These are phyloP conservation scores for Chloebia gouldiae DNA, from an alignment of 2,113 vertebrate species.

Conservation along the genomic window DNA sequence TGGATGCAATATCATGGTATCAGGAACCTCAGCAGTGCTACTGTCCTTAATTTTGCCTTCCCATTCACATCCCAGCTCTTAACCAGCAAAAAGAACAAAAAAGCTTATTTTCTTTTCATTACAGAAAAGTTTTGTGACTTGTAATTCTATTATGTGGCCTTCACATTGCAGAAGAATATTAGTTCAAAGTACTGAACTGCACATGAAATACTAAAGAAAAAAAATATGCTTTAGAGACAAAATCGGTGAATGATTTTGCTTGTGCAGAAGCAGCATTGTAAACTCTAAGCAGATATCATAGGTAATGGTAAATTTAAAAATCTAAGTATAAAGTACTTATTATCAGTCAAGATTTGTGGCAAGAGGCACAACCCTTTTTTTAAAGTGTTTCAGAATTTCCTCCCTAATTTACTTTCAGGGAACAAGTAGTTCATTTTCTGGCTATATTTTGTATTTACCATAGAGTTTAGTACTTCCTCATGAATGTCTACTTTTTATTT, in stretches of 20 bases:
- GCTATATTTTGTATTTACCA: background rate
- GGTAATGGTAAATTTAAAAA: background rate
- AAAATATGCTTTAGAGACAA: background rate
- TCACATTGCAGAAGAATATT: background rate
- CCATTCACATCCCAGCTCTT: background rate
- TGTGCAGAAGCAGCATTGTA: background rate
- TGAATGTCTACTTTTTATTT: background rate
- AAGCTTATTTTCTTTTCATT: fast-evolving
- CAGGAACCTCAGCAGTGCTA: background rate
- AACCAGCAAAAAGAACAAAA: background rate
- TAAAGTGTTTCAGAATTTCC: background rate
- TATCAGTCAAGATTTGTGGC: background rate
- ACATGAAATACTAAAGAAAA: background rate
- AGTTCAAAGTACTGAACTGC: background rate
- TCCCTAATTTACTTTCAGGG: background rate
- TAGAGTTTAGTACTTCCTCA: background rate
- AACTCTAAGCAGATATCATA: background rate
- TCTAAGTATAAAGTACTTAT: background rate
- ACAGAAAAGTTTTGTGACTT: background rate
- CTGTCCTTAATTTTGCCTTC: background rate
- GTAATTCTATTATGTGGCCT: background rate
- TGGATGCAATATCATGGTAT: background rate
- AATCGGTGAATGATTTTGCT: background rate
- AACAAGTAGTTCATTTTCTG: background rate
- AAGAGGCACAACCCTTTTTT: background rate